Base-by-base conservation (phyloP, 1,140 invertebrate species). In the Hypothenemus hampei region DNA sequence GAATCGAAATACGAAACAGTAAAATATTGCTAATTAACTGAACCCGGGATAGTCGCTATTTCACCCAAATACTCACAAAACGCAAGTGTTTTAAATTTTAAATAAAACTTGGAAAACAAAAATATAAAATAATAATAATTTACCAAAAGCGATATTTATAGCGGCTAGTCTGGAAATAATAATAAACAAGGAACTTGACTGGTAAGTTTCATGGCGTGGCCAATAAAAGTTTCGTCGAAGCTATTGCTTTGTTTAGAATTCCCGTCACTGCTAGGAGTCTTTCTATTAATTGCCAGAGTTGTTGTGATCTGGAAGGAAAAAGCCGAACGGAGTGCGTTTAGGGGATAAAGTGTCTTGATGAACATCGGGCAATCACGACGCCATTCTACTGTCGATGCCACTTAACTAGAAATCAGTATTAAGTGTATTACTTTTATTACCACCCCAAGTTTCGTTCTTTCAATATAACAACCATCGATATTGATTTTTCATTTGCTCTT, bases 401-500 rank as follows among this genome's bases (percentile, higher is more conserved):
- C 65, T 67, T 63, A 64, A 54, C 59, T 59, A 51, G 62, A 64
- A 66, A 64, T 66, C 64, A 66, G 64, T 66, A 64, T 66, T 66
- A 66, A 66, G 58, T 58, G 35, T 60, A 52, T 56, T 51, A 59
- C 57, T 46, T 46, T 55, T 59, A 56, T 55, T 48, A 43, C 37
- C n/a, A 46, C 6, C 31, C 36, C 26, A 31, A 35, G 8, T 35
- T 48, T 20, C n/a, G 24, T 1, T n/a, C 8, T 41, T 41, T 41
- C 39, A n/a, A 6, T 41, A 41, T 21, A 19, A 21, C 16, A 21
- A 16, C 35, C 26, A 31, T 8, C 13, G 10, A 11, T 31, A 31
- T 31, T 31, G 26, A 31, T 31, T 31, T 31, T 13, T 31, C 26
- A 31, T 31, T 31, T 31, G 13, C 26, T 31, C n/a, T n/a, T n/a